Evolutionary conservation across 2,113 vertebrate genomes (phyloP).

Genomic region (Sceloporus undulatus): DNA sequence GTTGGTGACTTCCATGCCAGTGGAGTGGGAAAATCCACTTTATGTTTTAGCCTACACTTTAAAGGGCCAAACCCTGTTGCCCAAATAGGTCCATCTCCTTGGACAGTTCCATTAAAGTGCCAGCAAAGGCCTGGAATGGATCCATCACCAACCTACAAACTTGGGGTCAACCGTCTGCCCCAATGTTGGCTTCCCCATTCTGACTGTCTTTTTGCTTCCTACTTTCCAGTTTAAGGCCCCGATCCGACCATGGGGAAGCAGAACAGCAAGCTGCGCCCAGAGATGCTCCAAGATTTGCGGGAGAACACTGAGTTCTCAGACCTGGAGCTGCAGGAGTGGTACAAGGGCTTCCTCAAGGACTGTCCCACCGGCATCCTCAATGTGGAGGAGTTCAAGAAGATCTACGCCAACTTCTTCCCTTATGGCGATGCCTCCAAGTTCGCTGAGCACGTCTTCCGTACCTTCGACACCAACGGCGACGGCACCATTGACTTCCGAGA

Average conservation of each 20-base stretch:
- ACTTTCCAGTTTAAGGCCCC: conserved; percentile 36
- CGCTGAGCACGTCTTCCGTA: conserved; percentile 97
- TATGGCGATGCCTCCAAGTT: conserved; percentile 98
- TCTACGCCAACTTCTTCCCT: conserved; percentile 99
- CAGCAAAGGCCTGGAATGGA: too few relatives aligned
- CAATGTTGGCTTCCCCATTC: too few relatives aligned
- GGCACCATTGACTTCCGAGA: conserved; percentile 99
- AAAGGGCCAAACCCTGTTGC: too few relatives aligned
- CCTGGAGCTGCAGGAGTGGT: conserved; percentile 98
- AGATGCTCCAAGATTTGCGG: conserved; percentile 97
- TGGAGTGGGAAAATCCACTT: too few relatives aligned
- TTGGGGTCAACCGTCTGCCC: too few relatives aligned
- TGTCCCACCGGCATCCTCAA: conserved; percentile 97
- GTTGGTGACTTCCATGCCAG: too few relatives aligned
- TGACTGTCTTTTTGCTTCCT: not conserved
- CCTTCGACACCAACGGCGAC: conserved; percentile 96
- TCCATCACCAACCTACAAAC: too few relatives aligned
- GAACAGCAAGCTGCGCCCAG: conserved; percentile 98
- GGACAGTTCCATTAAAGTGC: too few relatives aligned
- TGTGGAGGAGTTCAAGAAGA: conserved; percentile 99
- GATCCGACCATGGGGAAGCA: conserved; percentile 92
- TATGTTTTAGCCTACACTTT: too few relatives aligned
- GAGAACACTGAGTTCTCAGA: conserved; percentile 99
- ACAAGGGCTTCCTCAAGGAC: conserved; percentile 99
- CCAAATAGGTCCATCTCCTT: too few relatives aligned